Conservation (phyloP, 1,140 invertebrate species). For the Cecropterus lyciades region DNA sequence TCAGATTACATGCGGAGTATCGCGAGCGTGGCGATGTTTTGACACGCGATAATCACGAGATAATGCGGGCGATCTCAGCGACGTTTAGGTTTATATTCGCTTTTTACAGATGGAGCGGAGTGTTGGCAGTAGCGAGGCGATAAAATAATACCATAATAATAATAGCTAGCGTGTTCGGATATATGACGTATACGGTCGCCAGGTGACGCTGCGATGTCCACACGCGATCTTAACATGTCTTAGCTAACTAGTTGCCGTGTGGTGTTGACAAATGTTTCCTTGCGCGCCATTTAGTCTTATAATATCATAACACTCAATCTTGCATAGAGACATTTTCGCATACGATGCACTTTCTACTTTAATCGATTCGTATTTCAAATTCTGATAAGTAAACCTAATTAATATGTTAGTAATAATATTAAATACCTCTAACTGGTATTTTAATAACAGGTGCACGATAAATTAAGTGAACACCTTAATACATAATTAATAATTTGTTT, state of each 20-base stretch:
- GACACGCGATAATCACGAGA: slow-evolving; percentile 85
- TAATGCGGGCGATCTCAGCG: slow-evolving; percentile 81
- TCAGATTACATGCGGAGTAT: slow-evolving; percentile 84
- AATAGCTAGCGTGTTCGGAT: slow-evolving; percentile 48
- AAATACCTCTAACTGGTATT: too few species aligned
- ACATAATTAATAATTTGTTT: too few species aligned
- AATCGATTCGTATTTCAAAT: too few species aligned
- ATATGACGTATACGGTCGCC: slow-evolving; percentile 58
- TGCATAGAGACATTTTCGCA: not conserved
- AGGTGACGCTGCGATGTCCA: slow-evolving; percentile 57
- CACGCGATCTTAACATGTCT: slow-evolving; percentile 48
- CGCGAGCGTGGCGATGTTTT: slow-evolving; percentile 84
- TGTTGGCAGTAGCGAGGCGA: slow-evolving; percentile 62
- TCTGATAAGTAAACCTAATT: too few species aligned
- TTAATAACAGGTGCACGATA: too few species aligned
- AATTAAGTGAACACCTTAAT: too few species aligned
- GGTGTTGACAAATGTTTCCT: slow-evolving; percentile 57
- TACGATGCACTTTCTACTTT: too few species aligned
- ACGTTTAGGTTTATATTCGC: slow-evolving; percentile 82
- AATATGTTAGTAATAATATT: too few species aligned
- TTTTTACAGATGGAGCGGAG: slow-evolving; percentile 72
- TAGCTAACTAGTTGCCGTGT: slow-evolving; percentile 46
- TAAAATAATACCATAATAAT: slow-evolving; percentile 65
- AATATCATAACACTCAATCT: slow-evolving; percentile 48
- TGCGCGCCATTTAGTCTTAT: slow-evolving; percentile 38